These are phyloP conservation scores for Opisthograptis luteolata DNA, from an alignment of 2,888 invertebrate genomes.

Conservation along the genomic window DNA sequence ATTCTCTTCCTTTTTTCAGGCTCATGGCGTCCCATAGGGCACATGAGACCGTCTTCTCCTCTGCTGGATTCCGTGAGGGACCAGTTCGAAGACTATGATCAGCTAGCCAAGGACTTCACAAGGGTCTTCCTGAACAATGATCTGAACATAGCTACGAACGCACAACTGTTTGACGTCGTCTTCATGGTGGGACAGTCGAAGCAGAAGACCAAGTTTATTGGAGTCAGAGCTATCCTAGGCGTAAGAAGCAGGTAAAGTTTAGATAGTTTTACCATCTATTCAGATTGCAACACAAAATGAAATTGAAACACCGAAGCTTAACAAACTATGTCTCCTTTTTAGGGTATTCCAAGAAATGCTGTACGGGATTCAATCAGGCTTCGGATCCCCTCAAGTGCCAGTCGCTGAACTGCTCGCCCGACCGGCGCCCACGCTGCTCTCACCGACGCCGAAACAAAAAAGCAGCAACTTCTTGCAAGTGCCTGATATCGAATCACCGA, in stretches of 20 bases:
- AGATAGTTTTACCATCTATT: too few species aligned
- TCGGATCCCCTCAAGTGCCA: slow-evolving; percentile 96
- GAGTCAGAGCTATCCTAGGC: slow-evolving; percentile 95
- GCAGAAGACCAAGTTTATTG: slow-evolving; percentile 95
- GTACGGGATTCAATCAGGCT: slow-evolving; percentile 96
- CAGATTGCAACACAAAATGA: neutral
- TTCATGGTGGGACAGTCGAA: slow-evolving; percentile 96
- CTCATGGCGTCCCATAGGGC: slow-evolving; percentile 97
- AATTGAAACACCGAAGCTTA: neutral
- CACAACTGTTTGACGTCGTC: slow-evolving; percentile 94
- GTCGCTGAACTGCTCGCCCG: slow-evolving; percentile 94
- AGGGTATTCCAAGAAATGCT: slow-evolving; percentile 97
- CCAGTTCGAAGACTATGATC: slow-evolving; percentile 97
- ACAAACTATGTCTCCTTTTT: slow-evolving; percentile 34
- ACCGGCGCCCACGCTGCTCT: slow-evolving; percentile 93
- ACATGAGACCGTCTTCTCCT: slow-evolving; percentile 97
- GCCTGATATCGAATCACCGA: slow-evolving; percentile 94
- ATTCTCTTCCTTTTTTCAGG: slow-evolving; percentile 69
- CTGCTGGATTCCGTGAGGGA: slow-evolving; percentile 96
- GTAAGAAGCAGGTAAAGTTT: slow-evolving; percentile 91
- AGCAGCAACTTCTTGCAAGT: slow-evolving; percentile 96
- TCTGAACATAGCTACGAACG: slow-evolving; percentile 90
- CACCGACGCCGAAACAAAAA: slow-evolving; percentile 94
- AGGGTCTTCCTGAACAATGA: slow-evolving; percentile 94
- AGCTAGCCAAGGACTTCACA: slow-evolving; percentile 96